Conservation (phyloP, 2,113 vertebrate species). For the Coturnix japonica region DNA sequence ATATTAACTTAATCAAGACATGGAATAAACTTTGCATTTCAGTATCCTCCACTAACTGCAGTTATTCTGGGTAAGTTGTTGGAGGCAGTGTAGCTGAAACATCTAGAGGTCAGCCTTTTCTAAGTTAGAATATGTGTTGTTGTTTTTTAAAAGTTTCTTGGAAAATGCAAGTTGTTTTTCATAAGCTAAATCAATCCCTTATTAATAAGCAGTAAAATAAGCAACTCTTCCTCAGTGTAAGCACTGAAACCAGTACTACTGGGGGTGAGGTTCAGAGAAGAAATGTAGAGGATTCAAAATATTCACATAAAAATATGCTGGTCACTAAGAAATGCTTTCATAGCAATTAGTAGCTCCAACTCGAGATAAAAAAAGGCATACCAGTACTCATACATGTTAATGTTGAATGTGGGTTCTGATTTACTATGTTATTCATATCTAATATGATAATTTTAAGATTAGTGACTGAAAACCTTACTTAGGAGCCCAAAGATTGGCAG, state of each 20-base stretch:
- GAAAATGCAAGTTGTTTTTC: conserved; percentile 24
- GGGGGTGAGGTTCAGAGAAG: not conserved
- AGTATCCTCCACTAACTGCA: not conserved
- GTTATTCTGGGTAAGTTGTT: not conserved
- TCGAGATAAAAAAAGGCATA: not conserved
- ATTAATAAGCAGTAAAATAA: not conserved
- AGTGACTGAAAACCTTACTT: not conserved
- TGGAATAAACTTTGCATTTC: not conserved
- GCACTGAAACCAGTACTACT: not conserved
- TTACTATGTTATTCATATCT: not conserved
- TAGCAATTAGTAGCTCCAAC: not conserved
- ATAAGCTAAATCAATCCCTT: not conserved
- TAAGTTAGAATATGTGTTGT: conserved; percentile 3
- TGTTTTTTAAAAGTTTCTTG: not conserved
- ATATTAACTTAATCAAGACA: not conserved
- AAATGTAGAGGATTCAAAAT: not conserved
- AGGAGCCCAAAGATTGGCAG: not conserved
- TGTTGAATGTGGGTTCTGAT: not conserved
- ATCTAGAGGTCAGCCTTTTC: not conserved
- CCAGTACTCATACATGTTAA: not conserved
- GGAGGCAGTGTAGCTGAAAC: not conserved
- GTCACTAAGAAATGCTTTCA: not conserved
- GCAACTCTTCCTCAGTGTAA: not conserved
- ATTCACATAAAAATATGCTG: not conserved
- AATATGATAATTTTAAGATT: not conserved